phyloP scores from a whole-genome alignment of 2,888 invertebrate species.

The Deilephila elpenor region DNA sequence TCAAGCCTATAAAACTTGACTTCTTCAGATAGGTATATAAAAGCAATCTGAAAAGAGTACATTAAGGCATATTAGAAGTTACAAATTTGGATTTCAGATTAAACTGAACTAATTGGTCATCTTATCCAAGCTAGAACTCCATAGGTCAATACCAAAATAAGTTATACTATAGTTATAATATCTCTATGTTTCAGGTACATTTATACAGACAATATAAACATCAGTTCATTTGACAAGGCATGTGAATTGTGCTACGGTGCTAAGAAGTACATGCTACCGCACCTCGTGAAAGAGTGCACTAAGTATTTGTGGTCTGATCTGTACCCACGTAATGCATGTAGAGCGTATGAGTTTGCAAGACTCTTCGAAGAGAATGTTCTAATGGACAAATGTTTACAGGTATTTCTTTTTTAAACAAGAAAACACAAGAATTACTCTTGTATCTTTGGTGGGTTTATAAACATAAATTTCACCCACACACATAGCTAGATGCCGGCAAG shows the following conservation, averaged over 20 bases:
- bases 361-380: constrained; percentile 92
- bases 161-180: background rate
- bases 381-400: constrained; percentile 92
- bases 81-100: no score
- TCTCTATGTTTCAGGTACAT: constrained; percentile 86
- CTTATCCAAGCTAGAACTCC: no score
- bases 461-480: no score
- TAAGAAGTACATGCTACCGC: constrained; percentile 94
- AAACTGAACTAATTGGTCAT: no score
- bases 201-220: constrained; percentile 91
- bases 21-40: no score
- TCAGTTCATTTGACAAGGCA: constrained; percentile 93
- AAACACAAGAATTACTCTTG: no score
- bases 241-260: constrained; percentile 95
- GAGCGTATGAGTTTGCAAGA: constrained; percentile 94
- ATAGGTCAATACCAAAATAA: no score
- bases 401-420: constrained; percentile 48
- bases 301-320: constrained; percentile 93
- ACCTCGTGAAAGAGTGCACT: constrained; percentile 92
- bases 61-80: no score
- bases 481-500: no score
- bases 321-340: constrained; percentile 91
- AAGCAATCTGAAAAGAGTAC: no score
- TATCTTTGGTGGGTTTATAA: no score
- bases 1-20: no score